A percentile compares a stretch with the other conserved stretches of the same genome.
Evolutionary conservation across 2,888 invertebrate genomes (phyloP).

Genomic region (Polyommatus icarus): DNA sequence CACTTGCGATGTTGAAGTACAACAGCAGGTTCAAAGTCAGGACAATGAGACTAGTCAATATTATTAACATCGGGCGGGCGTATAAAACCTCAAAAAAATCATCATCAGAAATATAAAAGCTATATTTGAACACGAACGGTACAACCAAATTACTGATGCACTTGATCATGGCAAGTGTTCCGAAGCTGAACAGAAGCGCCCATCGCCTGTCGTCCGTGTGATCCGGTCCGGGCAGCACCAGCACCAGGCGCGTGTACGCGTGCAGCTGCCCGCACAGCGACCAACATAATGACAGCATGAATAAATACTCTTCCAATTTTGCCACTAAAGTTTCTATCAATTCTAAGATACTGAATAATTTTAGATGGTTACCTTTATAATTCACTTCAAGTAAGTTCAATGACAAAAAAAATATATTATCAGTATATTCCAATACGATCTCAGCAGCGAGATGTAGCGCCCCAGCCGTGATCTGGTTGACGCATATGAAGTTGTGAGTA

Average conservation of each 20-base stretch:
- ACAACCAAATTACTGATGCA: neutral
- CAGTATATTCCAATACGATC: no score
- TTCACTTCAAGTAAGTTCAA: no score
- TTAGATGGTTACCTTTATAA: no score
- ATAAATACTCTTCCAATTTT: no score
- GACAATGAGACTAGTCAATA: neutral
- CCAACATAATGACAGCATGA: neutral
- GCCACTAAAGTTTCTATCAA: neutral
- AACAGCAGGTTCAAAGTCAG: neutral
- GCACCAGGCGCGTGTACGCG: neutral
- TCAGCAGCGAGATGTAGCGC: no score
- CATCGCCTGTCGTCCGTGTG: neutral
- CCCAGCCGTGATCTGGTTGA: no score
- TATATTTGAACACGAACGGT: neutral
- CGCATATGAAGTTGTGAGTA: no score
- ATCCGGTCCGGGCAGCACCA: neutral
- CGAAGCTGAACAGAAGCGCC: neutral
- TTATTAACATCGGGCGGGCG: no score
- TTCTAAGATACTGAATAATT: no score
- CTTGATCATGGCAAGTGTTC: neutral
- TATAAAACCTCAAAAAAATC: no score
- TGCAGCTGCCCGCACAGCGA: neutral
- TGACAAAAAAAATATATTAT: no score
- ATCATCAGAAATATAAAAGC: no score
- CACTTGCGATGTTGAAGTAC: neutral